Conservation (phyloP, 2,113 vertebrate genomes). For the Neolamprologus sp. region DNA sequence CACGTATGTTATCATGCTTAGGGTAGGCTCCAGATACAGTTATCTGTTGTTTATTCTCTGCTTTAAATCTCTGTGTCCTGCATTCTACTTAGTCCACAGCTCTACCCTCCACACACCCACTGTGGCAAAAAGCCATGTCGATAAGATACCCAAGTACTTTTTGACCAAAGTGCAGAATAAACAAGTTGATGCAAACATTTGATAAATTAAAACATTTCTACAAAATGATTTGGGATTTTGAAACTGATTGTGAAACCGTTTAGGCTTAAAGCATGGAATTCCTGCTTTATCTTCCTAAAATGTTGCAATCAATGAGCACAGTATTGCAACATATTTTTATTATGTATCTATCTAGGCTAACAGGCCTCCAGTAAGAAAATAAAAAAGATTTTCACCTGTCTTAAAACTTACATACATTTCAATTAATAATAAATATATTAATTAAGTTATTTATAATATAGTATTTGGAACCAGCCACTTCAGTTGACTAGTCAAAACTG, state of each 20-base stretch:
- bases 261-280: neutral
- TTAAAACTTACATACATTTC: neutral
- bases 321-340: fast-evolving
- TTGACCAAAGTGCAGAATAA: neutral
- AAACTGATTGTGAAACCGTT: neutral
- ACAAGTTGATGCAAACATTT: neutral
- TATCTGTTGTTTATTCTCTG: neutral
- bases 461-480: neutral
- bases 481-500: neutral
- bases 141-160: neutral
- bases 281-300: neutral
- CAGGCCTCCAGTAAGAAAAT: neutral
- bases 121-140: neutral
- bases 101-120: neutral
- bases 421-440: neutral
- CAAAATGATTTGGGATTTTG: neutral
- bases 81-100: neutral
- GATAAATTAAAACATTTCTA: neutral
- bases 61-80: neutral
- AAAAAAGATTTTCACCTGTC: neutral
- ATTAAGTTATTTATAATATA: neutral
- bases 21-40: neutral
- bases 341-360: fast-evolving
- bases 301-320: neutral
- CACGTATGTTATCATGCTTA: neutral